Conservation (phyloP, 2,113 vertebrate genomes). For the Dasyprocta punctata region DNA sequence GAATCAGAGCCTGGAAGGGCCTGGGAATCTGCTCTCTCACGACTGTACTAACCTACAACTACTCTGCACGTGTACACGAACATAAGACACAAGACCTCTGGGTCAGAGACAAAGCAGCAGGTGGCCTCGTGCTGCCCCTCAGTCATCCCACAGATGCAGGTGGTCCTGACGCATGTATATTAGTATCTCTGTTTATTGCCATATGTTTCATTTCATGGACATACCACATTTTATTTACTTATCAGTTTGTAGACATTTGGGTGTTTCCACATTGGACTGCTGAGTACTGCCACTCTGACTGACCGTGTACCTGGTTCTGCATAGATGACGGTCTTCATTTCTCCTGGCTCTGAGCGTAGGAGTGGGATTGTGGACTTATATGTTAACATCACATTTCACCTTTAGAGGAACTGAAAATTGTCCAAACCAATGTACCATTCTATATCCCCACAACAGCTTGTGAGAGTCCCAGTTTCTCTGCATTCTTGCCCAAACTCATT, state of each 20-base stretch:
- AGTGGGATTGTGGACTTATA: neutral
- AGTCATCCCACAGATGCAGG: rapidly evolving
- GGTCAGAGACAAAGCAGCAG: neutral
- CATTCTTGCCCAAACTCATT: neutral
- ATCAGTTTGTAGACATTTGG: neutral
- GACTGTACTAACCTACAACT: neutral
- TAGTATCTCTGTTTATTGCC: neutral
- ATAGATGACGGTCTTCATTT: neutral
- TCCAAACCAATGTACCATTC: neutral
- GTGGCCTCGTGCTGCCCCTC: neutral
- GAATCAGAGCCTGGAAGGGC: neutral
- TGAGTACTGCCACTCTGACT: neutral
- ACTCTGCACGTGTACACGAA: rapidly evolving
- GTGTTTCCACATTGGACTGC: neutral
- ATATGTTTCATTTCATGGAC: neutral
- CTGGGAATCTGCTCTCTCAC: neutral
- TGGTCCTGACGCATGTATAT: neutral
- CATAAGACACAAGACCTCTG: rapidly evolving
- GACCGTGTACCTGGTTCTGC: too few species aligned
- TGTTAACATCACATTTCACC: neutral
- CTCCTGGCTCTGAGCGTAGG: neutral
- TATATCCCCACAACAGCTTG: neutral
- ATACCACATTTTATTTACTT: neutral
- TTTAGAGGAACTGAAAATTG: neutral
- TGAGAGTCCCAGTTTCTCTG: neutral